Evolutionary conservation across 2,113 vertebrate genomes (phyloP).

Genomic region (Oryzias curvinotus): DNA sequence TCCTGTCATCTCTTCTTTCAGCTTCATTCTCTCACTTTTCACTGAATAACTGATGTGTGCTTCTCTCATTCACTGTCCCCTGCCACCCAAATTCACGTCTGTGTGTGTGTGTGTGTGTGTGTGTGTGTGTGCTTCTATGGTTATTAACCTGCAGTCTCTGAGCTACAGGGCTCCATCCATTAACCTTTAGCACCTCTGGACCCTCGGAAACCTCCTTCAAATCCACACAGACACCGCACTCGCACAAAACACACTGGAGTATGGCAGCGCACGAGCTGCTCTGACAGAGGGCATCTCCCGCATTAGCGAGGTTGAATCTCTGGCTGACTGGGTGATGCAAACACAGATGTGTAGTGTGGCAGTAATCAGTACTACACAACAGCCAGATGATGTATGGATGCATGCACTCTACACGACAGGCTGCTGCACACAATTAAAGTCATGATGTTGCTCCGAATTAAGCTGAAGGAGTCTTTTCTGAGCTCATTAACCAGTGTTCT

Average conservation of each 20-base stretch:
- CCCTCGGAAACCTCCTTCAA: slow-evolving; percentile 29
- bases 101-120: slow-evolving; percentile 7
- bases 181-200: slow-evolving; percentile 64
- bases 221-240: neutral
- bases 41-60: slow-evolving; percentile 2
- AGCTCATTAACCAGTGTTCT: too few relatives aligned
- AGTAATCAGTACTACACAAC: too few relatives aligned
- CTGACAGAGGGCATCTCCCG: slow-evolving; percentile 61
- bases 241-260: slow-evolving; percentile 11
- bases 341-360: too few relatives aligned
- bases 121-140: slow-evolving; percentile 13
- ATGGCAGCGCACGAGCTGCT: slow-evolving; percentile 14
- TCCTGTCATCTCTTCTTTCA: too few relatives aligned
- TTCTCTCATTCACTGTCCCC: slow-evolving; percentile 12
- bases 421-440: too few relatives aligned
- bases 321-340: too few relatives aligned
- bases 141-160: slow-evolving; percentile 69
- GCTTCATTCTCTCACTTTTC: neutral
- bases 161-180: slow-evolving; percentile 62
- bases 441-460: too few relatives aligned
- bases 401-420: too few relatives aligned
- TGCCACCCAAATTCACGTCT: neutral
- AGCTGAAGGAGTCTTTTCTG: too few relatives aligned
- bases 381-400: too few relatives aligned
- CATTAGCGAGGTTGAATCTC: slow-evolving; percentile 26